These are phyloP conservation scores for Zaprionus vittiger DNA, from an alignment of 1,140 invertebrate species.

Conservation along the genomic window DNA sequence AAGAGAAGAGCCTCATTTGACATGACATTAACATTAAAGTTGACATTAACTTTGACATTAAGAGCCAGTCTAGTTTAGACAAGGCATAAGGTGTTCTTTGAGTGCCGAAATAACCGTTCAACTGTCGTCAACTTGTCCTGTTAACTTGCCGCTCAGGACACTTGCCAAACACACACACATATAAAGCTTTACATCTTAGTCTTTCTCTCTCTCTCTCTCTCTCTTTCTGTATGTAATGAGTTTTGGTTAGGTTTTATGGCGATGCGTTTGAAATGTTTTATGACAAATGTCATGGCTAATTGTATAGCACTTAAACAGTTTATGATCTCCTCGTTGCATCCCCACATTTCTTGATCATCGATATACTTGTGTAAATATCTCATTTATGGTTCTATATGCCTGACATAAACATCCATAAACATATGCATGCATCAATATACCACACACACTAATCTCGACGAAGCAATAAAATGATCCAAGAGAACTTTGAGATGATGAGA, in stretches of 20 bases:
- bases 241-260: slow-evolving; percentile 39
- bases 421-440: not conserved
- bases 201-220: not conserved
- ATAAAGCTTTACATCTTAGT: too few species aligned
- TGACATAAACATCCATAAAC: slow-evolving; percentile 6
- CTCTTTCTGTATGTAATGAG: not conserved
- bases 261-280: slow-evolving; percentile 48
- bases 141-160: not conserved
- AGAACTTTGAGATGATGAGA: not conserved
- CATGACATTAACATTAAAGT: not conserved
- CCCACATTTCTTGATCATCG: slow-evolving; percentile 1
- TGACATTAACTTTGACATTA: slow-evolving; percentile 4
- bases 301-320: slow-evolving; percentile 66
- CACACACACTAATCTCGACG: not conserved
- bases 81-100: not conserved
- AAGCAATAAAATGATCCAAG: slow-evolving; percentile 3
- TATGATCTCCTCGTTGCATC: slow-evolving; percentile 15
- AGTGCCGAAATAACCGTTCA: not conserved
- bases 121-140: not conserved
- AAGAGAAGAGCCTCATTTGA: not conserved
- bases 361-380: slow-evolving; percentile 9
- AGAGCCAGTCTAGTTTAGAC: not conserved
- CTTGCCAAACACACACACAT: not conserved
- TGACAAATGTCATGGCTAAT: slow-evolving; percentile 72
- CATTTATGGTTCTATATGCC: slow-evolving; percentile 6